Conservation (phyloP, 2,888 invertebrate genomes). For the Athalia cordata region DNA sequence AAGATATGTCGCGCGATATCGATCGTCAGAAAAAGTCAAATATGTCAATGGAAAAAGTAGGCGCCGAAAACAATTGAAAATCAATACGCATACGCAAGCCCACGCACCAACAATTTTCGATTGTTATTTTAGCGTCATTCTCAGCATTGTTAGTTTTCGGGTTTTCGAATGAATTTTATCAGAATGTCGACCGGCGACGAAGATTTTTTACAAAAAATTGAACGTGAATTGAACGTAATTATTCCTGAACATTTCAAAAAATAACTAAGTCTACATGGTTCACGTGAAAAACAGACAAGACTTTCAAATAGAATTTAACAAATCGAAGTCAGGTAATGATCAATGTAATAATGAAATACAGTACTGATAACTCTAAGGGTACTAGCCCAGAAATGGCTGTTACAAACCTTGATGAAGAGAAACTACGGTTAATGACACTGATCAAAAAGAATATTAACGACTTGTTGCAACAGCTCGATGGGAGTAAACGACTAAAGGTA, state of each 20-base stretch:
- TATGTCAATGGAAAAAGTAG: not conserved
- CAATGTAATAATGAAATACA: too few relatives aligned
- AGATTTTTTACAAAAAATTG: conserved; percentile 17
- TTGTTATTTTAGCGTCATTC: not conserved
- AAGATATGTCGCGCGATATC: not conserved
- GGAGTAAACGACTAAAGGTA: not conserved
- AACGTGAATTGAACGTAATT: conserved; percentile 9
- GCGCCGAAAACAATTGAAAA: not conserved
- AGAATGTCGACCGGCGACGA: conserved; percentile 6
- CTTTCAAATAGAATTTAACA: not conserved
- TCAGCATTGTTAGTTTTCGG: too few relatives aligned
- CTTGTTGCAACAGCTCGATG: not conserved
- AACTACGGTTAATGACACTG: not conserved
- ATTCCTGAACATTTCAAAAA: conserved; percentile 24
- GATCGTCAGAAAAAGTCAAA: too few relatives aligned
- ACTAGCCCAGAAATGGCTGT: conserved; percentile 21
- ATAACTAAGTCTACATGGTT: conserved; percentile 19
- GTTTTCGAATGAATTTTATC: too few relatives aligned
- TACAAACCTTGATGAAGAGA: conserved; percentile 9
- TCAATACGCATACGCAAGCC: not conserved
- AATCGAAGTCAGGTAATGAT: not conserved
- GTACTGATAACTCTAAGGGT: not conserved
- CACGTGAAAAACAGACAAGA: conserved; percentile 3
- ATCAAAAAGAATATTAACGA: conserved; percentile 4
- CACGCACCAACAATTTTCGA: not conserved